A percentile compares a stretch with the other conserved stretches of the same genome.
phyloP scores from a whole-genome alignment of 2,113 vertebrate genomes.

The Anoura caudifer region DNA sequence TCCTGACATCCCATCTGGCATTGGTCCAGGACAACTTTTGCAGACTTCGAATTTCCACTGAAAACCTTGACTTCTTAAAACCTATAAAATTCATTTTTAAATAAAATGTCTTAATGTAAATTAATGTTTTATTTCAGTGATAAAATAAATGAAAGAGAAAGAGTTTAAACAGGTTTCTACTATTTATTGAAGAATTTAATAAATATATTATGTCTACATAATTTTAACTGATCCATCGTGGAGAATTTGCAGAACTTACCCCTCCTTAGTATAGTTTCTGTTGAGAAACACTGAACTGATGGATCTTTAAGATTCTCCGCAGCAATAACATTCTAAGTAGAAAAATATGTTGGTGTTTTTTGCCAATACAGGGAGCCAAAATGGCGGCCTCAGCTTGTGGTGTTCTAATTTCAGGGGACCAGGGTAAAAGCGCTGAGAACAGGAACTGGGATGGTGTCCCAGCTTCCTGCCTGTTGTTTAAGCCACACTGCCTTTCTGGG shows the following conservation, averaged over 20 bases:
- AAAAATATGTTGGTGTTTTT: constrained; percentile 30
- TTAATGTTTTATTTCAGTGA: constrained; percentile 56
- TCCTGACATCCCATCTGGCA: background rate
- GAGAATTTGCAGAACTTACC: constrained; percentile 15
- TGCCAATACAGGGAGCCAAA: constrained; percentile 14
- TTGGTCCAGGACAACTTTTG: constrained; percentile 32
- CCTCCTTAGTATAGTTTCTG: constrained; percentile 7
- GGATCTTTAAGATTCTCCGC: constrained; percentile 25
- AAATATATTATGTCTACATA: constrained; percentile 56
- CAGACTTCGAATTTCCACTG: background rate
- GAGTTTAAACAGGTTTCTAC: constrained; percentile 30
- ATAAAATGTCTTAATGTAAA: constrained; percentile 56
- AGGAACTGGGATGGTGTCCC: background rate
- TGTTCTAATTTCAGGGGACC: constrained; percentile 8
- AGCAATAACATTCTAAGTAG: constrained; percentile 25
- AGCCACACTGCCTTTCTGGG: constrained; percentile 14
- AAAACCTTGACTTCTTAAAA: constrained; percentile 52
- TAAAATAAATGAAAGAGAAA: constrained; percentile 47
- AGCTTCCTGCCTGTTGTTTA: background rate
- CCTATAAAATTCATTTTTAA: constrained; percentile 55
- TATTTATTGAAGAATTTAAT: constrained; percentile 63
- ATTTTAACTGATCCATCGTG: constrained; percentile 55
- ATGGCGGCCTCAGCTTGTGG: background rate
- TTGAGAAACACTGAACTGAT: constrained; percentile 42
- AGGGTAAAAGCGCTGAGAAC: background rate